phyloP scores from a whole-genome alignment of 2,888 invertebrate species.

The Leucophenga montana region DNA sequence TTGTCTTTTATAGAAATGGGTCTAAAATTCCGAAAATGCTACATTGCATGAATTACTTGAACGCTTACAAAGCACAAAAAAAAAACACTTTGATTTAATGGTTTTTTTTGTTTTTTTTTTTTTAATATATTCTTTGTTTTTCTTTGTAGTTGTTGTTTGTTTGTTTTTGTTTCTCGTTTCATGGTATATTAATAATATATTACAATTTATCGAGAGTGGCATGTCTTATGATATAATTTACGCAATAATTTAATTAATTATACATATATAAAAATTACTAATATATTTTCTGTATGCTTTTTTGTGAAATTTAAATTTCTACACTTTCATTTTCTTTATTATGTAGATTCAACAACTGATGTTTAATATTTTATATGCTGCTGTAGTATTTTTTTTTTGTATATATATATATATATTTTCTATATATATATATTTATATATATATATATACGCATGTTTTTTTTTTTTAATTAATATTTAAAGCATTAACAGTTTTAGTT shows the following conservation, averaged over 20 bases:
- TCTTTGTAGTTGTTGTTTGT: not conserved
- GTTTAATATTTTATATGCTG: too few species aligned
- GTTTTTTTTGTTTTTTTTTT: too few species aligned
- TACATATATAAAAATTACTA: constrained; percentile 2
- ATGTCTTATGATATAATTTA: constrained; percentile 5
- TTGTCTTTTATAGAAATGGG: too few species aligned
- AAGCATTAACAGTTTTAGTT: not conserved
- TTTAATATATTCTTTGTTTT: too few species aligned
- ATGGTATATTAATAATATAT: not conserved
- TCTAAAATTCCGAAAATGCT: too few species aligned
- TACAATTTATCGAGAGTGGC: constrained; percentile 10
- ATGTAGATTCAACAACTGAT: not conserved
- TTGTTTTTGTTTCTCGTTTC: not conserved
- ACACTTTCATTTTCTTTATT: not conserved
- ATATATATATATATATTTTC: not conserved
- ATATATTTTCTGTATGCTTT: constrained; percentile 11
- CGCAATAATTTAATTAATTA: constrained; percentile 11
- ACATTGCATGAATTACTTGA: too few species aligned
- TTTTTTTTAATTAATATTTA: not conserved
- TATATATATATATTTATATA: not conserved
- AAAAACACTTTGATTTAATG: constrained; percentile 1
- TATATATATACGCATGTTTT: too few species aligned
- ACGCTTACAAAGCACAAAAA: too few species aligned
- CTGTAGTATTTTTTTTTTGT: not conserved
- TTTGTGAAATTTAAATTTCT: constrained; percentile 21